Base-by-base conservation (phyloP, 1,140 invertebrate species). In the Trichonephila inaurata region DNA sequence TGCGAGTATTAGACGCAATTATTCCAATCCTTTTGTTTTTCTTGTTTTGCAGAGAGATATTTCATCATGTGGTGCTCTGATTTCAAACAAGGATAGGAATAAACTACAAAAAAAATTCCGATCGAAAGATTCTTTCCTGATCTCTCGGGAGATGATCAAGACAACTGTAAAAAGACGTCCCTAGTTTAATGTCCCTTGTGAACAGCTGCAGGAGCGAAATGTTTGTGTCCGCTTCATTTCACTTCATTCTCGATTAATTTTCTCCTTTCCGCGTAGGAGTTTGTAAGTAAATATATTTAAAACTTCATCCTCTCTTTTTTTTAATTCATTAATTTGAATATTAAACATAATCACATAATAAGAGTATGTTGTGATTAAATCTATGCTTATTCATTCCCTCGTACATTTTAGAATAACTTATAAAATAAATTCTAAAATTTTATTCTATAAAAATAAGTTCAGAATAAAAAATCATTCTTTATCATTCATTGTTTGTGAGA, bases 141-240 rank as follows among this genome's bases (percentile, higher is more conserved):
- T 81, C 28, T 44, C 28, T 18, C 28, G 72, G 72, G 72, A 81
- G 16, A 12, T 81, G 72, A 81, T 40, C 28, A 24, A 81, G 72
- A 81, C 72, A 81, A 81, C 72, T 81, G 72, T 24, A 44, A 81
- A 81, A 33, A 81, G 72, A 33, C 72, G 72, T 81, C 72, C 28
- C 72, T 10, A 21, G 7, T 85, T 85, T 51, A 58, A 60, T 60
- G 82, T 85, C 82, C 60, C 82, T 12, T 7, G 40, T 85, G 82
- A 85, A 40, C 40, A 85, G 18, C 58, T 60, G 19, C 18, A 19
- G 28, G 72, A n/a, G 44, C 7, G 82, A 77, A 28, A 40, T 85
- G 19, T 85, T 60, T 85, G n/a, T 21, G 44, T 81, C 44, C 44
- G 58, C 82, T 58, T 85, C 82, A 40, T 85, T 85, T 81, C 72